Conservation (phyloP, 1,140 invertebrate genomes). For the Euura saliciscinereae region DNA sequence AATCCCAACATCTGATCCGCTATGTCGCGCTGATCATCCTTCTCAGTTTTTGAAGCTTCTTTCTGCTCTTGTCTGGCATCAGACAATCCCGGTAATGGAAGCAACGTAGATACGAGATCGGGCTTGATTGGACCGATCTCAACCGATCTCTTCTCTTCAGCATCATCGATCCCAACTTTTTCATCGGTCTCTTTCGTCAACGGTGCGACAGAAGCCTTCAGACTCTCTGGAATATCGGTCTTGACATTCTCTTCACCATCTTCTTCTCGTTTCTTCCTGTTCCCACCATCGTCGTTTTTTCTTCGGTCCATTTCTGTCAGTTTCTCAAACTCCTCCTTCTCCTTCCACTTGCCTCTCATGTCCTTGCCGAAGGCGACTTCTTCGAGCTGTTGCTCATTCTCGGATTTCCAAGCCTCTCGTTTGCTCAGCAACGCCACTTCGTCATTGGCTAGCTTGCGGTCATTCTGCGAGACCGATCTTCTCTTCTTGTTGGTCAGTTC, state of each 20-base stretch:
- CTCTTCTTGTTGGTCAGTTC: not conserved
- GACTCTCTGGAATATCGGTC: not conserved
- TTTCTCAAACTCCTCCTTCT: constrained; percentile 28
- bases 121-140: not conserved
- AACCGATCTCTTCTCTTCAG: not conserved
- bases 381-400: constrained; percentile 35
- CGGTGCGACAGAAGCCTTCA: not conserved
- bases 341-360: constrained; percentile 28
- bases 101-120: not conserved
- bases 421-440: constrained; percentile 38
- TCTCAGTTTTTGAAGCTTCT: constrained; percentile 6
- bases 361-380: constrained; percentile 41
- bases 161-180: not conserved
- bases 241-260: constrained; percentile 1
- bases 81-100: constrained; percentile 3
- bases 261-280: not conserved
- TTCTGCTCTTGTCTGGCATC: constrained; percentile 4
- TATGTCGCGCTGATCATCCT: constrained; percentile 11
- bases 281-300: not conserved
- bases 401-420: constrained; percentile 33
- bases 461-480: not conserved
- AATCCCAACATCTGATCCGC: constrained; percentile 2
- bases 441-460: constrained; percentile 30
- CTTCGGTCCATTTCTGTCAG: constrained; percentile 26
- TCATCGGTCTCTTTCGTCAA: not conserved